phyloP scores from a whole-genome alignment of 2,113 vertebrate genomes.

The Murina feae region DNA sequence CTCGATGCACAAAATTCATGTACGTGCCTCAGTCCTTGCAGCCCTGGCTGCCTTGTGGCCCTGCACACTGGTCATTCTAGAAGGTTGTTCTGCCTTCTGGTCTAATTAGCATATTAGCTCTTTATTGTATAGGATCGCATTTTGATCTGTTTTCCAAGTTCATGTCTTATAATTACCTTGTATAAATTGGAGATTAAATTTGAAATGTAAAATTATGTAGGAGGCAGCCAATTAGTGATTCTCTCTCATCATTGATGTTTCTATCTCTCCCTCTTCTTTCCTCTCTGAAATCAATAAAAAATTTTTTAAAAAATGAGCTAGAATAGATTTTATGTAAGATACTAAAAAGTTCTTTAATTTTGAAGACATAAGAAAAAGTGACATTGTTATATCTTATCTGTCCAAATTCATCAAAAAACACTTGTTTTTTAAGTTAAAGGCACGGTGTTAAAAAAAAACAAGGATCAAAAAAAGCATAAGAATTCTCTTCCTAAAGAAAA shows the following conservation, averaged over 20 bases:
- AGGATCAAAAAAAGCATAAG: not conserved
- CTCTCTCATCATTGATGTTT: too few relatives aligned
- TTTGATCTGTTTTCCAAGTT: slow-evolving; percentile 81
- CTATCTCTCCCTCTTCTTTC: too few relatives aligned
- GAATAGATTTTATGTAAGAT: not conserved
- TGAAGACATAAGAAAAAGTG: not conserved
- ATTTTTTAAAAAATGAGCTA: not conserved
- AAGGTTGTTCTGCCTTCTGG: too few relatives aligned
- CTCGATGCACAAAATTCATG: too few relatives aligned
- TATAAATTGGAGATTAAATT: slow-evolving; percentile 77
- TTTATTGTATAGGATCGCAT: slow-evolving; percentile 51
- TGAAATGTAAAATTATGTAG: slow-evolving; percentile 76
- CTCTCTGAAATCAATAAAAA: too few relatives aligned
- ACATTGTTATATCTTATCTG: not conserved
- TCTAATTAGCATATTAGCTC: too few relatives aligned
- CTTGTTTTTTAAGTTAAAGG: not conserved
- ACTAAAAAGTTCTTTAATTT: not conserved
- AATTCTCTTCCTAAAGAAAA: not conserved
- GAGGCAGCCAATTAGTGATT: too few relatives aligned
- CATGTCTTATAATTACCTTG: slow-evolving; percentile 78
- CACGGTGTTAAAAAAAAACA: not conserved
- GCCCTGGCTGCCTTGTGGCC: too few relatives aligned
- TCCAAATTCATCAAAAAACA: not conserved
- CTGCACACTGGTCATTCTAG: too few relatives aligned
- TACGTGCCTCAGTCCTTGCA: too few relatives aligned